Conservation (phyloP, 1,140 invertebrate genomes). For the Penaeus vannamei region DNA sequence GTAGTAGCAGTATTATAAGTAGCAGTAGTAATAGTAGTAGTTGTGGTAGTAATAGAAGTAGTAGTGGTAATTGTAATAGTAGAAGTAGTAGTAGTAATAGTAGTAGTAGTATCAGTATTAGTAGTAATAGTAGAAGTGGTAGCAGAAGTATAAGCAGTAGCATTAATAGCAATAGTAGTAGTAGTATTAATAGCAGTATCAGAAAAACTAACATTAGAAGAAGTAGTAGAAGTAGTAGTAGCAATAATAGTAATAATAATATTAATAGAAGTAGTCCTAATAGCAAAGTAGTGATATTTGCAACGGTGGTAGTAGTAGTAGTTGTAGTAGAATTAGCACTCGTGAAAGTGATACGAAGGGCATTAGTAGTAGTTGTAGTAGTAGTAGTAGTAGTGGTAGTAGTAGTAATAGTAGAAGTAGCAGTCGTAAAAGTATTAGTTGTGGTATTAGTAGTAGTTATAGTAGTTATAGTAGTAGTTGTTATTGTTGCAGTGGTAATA, state of each 20-base stretch:
- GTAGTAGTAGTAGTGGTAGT: background rate
- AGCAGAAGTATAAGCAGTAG: background rate
- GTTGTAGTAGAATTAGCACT: background rate
- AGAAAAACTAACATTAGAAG: no score
- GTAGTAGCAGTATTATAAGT: no score
- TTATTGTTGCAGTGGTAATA: background rate
- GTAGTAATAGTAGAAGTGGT: slow-evolving; percentile 23
- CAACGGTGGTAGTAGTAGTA: slow-evolving; percentile 23
- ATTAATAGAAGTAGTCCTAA: no score
- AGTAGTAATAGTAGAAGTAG: background rate
- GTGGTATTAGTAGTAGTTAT: slow-evolving; percentile 13
- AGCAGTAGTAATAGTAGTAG: no score
- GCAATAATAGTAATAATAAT: no score
- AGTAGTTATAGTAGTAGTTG: slow-evolving; percentile 1
- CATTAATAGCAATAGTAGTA: no score
- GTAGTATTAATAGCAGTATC: no score
- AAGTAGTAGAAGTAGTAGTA: background rate
- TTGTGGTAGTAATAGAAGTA: no score
- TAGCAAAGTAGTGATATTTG: no score
- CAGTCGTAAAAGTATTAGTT: background rate
- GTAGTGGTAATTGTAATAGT: no score
- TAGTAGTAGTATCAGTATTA: background rate
- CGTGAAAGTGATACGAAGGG: background rate
- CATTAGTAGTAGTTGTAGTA: slow-evolving; percentile 4
- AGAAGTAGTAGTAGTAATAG: background rate